Base-by-base conservation (phyloP, 2,797 vertebrate genomes). In the Myiotriccus ornatus region DNA sequence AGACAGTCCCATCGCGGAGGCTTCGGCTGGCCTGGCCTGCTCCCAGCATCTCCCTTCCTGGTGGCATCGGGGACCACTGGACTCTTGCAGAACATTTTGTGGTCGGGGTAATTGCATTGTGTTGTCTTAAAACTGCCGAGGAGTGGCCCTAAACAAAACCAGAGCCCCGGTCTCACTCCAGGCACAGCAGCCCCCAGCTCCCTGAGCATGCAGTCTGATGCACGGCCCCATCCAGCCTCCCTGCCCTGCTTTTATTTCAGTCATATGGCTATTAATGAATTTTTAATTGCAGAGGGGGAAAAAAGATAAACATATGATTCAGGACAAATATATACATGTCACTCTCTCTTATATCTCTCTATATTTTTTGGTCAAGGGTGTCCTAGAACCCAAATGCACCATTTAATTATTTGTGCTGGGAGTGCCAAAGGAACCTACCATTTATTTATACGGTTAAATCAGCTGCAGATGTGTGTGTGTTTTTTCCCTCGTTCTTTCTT, bases 381-480 rank as follows among this genome's bases (percentile, higher is more conserved):
- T 87, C 70, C 57, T 44, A 87, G 47, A 75, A 89, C 68, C 12
- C 85, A 90, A 94, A 86, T 22, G 83, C 84, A 87, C 46, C 70
- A 74, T 96, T 94, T 95, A 93, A 92, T 90, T 95, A 88, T 93
- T 96, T 96, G 89, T 79, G 75, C 86, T 95, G 75, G 87, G 80
- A 96, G 63, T 91, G 94, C 60, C 77, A 89, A 89, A 92, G 65
- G 82, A 96, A 77, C 79, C 63, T 83, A 86, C 78, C 71, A 83
- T 69, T 94, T 96, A 95, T 95, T 96, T 95, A 70, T 84, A 87
- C n/a, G 88, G 70, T 69, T 70, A 89, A 96, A 94, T 95, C 89
- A 94, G 21, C 90, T 86, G 44, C 90, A 96, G 94, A 94, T 93
- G 74, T 83, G 74, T 59, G 74, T 83, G 56, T 84, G 77, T 35